phyloP scores from a whole-genome alignment of 2,797 vertebrate species.

The Squalus acanthias region DNA sequence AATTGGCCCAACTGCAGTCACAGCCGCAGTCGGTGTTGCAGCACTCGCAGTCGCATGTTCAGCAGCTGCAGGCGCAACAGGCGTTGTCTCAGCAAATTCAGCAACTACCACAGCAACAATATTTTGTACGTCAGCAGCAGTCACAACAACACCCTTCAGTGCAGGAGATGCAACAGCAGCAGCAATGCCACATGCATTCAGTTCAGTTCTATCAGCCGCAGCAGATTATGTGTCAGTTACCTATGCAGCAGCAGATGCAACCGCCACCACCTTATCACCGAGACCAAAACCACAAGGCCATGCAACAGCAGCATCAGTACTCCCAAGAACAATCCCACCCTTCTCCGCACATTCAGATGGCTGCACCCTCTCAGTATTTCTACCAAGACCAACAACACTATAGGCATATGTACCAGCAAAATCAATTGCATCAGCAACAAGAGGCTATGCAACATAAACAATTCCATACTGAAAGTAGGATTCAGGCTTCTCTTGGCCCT shows the following conservation, averaged over 20 bases:
- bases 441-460: conserved; percentile 56
- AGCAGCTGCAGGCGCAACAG: conserved; percentile 58
- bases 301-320: conserved; percentile 58
- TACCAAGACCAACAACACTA: conserved; percentile 63
- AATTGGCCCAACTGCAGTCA: conserved; percentile 56
- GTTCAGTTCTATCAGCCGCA: conserved; percentile 65
- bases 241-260: conserved; percentile 58
- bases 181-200: conserved; percentile 51
- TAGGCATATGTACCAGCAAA: conserved; percentile 60
- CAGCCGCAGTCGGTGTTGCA: conserved; percentile 55
- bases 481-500: conserved; percentile 51
- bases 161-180: conserved; percentile 58
- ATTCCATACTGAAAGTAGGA: conserved; percentile 53
- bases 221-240: conserved; percentile 47
- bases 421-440: conserved; percentile 49
- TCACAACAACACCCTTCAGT: conserved; percentile 54
- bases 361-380: conserved; percentile 60
- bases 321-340: conserved; percentile 58
- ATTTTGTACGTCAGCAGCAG: conserved; percentile 56
- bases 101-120: conserved; percentile 62
- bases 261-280: conserved; percentile 60
- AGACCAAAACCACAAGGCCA: conserved; percentile 56
- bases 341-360: conserved; percentile 66
- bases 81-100: conserved; percentile 58
- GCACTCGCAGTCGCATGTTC: conserved; percentile 53